phyloP scores from a whole-genome alignment of 2,113 vertebrate genomes.

The Siniperca chuatsi region DNA sequence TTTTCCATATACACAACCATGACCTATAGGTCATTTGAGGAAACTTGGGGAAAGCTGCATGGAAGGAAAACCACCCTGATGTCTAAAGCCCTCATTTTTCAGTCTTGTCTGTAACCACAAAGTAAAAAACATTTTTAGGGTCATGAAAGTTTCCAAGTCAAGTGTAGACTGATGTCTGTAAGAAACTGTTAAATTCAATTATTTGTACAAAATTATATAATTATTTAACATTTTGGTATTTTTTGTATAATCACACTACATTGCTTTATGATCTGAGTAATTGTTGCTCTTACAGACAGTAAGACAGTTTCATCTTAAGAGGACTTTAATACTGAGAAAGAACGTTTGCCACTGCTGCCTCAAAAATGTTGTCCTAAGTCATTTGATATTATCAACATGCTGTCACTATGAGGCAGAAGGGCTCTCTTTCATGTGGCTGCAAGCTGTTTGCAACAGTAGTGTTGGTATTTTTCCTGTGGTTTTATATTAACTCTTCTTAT shows the following conservation, averaged over 20 bases:
- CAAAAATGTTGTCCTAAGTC: not conserved
- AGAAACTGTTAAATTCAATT: not conserved
- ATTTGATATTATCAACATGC: not conserved
- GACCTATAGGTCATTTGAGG: conserved; percentile 52
- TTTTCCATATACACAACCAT: conserved; percentile 56
- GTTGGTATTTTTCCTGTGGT: conserved; percentile 10
- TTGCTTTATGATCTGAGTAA: not conserved
- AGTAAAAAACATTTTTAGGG: not conserved
- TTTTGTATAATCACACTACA: not conserved
- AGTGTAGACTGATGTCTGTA: not conserved
- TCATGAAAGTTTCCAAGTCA: not conserved
- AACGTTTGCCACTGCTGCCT: not conserved
- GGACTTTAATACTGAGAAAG: not conserved
- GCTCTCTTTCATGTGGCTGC: conserved; percentile 1
- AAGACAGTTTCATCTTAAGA: not conserved
- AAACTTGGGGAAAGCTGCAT: conserved; percentile 22
- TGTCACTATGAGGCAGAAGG: not conserved
- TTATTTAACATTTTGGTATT: not conserved
- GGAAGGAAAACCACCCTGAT: conserved; percentile 9
- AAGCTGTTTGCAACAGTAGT: conserved; percentile 1
- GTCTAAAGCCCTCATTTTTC: conserved; percentile 15
- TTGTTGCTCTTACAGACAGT: not conserved
- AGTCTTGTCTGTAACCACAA: not conserved
- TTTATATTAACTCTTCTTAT: not conserved
- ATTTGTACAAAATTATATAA: not conserved